Base-by-base conservation (phyloP, 1,140 invertebrate species). In the Atta colombica region DNA sequence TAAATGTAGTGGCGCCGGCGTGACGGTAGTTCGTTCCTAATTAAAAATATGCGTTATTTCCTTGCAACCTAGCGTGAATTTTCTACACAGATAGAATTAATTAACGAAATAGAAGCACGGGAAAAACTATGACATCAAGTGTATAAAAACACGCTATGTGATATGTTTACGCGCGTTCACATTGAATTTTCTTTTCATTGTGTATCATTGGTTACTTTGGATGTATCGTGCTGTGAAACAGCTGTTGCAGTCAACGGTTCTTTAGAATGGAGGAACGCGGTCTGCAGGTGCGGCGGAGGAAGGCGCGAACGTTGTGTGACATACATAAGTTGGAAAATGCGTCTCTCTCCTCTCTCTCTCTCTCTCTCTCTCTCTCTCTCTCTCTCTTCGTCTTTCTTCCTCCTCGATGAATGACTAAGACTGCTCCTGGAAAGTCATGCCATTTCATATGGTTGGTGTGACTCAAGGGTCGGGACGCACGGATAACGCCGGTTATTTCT, bases 401-500 rank as follows among this genome's bases (percentile, higher is more conserved):
- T 25, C 25, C 65, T 25, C 90, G 90, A 89, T 82, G 90, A 92
- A 87, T 92, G 89, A 93, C 84, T 92, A 90, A 92, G 90, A 87
- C 86, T 28, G 75, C 84, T 88, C 84, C 84, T 90, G 82, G 21
- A 91, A 91, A 87, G 85, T 89, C 85, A 39, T 87, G 60, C 66
- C 69, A 87, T 90, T 89, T 88, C 51, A 65, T 63, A 66, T 18
- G 60, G 3, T 12, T 35, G 65, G 45, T 63, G 77, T 91, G 87
- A 93, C 88, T 92, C 92, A 92, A 87, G 85, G 81, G 88, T 61
- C 51, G 82, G 65, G 63, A 72, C 85, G 66, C 55, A 14, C 61
- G 87, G 89, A 90, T 90, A 91, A 88, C 90, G 63, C 74, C 31
- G 90, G 91, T 89, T 94, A 93, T 94, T 93, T 94, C 87, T 90